A percentile compares a stretch with the other conserved stretches of the same genome.
Evolutionary conservation across 2,797 vertebrate species (phyloP).

Genomic region (Phoebastria nigripes): DNA sequence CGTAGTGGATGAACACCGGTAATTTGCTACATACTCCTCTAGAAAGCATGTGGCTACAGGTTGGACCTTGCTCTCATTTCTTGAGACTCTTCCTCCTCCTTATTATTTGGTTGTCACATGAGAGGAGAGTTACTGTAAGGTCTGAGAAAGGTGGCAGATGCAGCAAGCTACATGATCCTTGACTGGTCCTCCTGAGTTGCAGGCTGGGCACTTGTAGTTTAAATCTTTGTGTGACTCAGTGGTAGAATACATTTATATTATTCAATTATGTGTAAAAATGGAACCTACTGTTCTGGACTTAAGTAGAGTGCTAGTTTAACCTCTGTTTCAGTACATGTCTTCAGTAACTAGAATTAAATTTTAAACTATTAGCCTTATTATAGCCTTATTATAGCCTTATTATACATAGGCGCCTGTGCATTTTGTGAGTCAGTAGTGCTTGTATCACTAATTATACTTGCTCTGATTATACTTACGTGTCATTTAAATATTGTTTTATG

Average conservation of each 20-base stretch:
- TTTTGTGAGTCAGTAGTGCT: neutral
- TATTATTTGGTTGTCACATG: neutral
- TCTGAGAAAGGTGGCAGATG: neutral
- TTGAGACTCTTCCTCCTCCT: neutral
- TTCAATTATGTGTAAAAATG: neutral
- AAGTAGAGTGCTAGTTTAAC: neutral
- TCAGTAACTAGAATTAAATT: neutral
- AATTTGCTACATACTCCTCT: rapidly evolving
- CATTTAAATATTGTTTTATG: neutral
- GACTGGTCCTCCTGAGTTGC: neutral
- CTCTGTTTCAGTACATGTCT: neutral
- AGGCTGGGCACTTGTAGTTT: neutral
- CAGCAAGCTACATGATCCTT: neutral
- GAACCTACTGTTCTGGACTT: neutral
- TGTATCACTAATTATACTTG: neutral
- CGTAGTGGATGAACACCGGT: neutral
- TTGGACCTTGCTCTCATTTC: neutral
- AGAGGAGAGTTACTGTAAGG: neutral
- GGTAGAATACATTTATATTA: neutral
- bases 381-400: neutral
- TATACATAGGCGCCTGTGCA: neutral
- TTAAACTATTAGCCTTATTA: neutral
- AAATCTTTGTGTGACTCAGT: neutral
- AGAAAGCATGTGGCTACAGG: neutral
- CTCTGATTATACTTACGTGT: neutral